Percentiles rank a stretch among this genome's conserved stretches.
Conservation (phyloP, 2,113 vertebrate genomes). For the Pipa parva region DNA sequence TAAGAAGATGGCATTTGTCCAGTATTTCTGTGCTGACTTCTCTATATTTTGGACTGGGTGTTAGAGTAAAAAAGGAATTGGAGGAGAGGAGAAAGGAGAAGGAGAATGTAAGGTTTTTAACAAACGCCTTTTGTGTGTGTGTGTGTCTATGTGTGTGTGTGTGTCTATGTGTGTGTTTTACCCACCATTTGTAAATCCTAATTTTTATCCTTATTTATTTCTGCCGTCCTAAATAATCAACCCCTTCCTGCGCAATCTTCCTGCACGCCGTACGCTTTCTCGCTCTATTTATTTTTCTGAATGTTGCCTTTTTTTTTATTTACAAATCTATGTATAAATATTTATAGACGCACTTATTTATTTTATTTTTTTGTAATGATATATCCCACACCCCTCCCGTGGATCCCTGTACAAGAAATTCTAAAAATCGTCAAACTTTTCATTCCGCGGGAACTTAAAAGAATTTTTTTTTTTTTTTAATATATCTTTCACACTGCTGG, state of each 20-base stretch:
- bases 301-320: neutral
- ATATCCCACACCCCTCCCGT: neutral
- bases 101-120: conserved; percentile 41
- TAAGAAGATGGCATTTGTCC: conserved; percentile 36
- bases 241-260: conserved; percentile 7
- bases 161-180: no score
- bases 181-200: conserved; percentile 23
- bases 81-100: conserved; percentile 40
- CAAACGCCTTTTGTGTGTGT: conserved; percentile 35
- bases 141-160: no score
- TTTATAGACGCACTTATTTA: no score
- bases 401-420: conserved; percentile 6
- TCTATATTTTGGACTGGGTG: conserved; percentile 41
- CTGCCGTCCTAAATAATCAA: conserved; percentile 28
- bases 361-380: conserved; percentile 2
- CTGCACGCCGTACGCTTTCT: neutral
- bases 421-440: conserved; percentile 12
- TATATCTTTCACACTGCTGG: conserved; percentile 16
- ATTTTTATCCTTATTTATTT: conserved; percentile 23
- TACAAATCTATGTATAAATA: no score
- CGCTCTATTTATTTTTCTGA: conserved; percentile 15
- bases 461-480: neutral
- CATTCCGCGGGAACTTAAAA: conserved; percentile 15
- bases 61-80: conserved; percentile 41
- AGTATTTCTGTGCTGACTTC: conserved; percentile 36